Evolutionary conservation across 2,797 vertebrate species (phyloP).

Genomic region (Brachymystax lenok): DNA sequence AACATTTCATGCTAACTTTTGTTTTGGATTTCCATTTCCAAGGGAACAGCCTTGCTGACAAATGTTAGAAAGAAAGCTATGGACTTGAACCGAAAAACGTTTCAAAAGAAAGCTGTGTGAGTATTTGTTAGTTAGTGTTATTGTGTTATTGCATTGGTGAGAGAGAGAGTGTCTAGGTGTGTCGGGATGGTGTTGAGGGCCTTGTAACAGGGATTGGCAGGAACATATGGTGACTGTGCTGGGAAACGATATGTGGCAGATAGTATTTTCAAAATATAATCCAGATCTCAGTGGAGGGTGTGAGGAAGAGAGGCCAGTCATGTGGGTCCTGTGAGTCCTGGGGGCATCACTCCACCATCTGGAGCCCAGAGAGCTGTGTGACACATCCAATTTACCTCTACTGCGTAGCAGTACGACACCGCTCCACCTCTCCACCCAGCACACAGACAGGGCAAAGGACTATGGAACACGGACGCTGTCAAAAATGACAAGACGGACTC

Average conservation of each 20-base stretch:
- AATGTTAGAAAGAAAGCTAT: no score
- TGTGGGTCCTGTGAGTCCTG: conserved; percentile 51
- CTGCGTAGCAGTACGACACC: conserved; percentile 54
- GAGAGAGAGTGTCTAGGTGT: conserved; percentile 6
- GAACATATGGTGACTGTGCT: conserved; percentile 61
- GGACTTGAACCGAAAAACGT: conserved; percentile 14
- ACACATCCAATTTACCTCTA: conserved; percentile 74
- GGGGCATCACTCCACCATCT: conserved; percentile 67
- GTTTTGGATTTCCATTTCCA: no score
- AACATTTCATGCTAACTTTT: background rate
- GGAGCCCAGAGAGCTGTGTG: conserved; percentile 57
- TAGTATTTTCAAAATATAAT: conserved; percentile 55
- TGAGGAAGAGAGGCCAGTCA: conserved; percentile 33
- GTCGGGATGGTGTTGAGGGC: conserved; percentile 18
- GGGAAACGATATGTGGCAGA: conserved; percentile 65
- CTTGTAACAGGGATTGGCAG: conserved; percentile 27
- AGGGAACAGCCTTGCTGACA: no score
- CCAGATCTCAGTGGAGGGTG: conserved; percentile 55
- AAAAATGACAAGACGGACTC: conserved; percentile 39
- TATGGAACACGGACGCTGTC: conserved; percentile 33
- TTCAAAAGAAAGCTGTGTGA: conserved; percentile 14
- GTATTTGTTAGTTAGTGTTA: background rate
- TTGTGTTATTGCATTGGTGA: conserved; percentile 3
- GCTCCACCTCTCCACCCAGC: conserved; percentile 18
- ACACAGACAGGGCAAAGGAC: conserved; percentile 29